Base-by-base conservation (phyloP, 2,113 vertebrate genomes). In the Callaeas wilsoni region DNA sequence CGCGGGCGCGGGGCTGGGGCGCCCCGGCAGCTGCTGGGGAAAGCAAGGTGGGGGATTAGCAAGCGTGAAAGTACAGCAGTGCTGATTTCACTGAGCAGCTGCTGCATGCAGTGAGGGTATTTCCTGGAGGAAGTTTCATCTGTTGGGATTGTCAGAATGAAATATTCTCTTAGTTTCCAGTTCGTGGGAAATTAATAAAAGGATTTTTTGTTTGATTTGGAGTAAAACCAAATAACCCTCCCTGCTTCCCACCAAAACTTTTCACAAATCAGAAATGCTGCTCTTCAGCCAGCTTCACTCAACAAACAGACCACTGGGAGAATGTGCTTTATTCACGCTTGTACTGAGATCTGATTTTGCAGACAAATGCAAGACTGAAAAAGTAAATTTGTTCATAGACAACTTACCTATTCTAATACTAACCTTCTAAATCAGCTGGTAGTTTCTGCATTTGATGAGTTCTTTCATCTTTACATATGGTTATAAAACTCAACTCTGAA, bases 121-220 rank as follows among this genome's bases (percentile, higher is more conserved):
- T 96, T 97, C 94, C 95, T 91, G 55, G 22, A 90, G 93, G 95
- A 95, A 90, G 76, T 81, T 55, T 63, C 88, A 39, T 4, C 13
- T 41, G 50, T 67, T 86, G 59, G 46, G 64, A 60, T 73, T 84
- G 67, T 86, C 55, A 52, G 49, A 68, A 63, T 64, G 56, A 86
- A 93, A 47, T 60, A 67, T 19, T 80, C 19, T 47, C 50, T 74
- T 16, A 3, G 46, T 89, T 97, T 75, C 83, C 80, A 84, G 44
- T 68, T 92, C 5, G 0, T 94, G 87, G 80, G 73, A 94, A 96
- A 93, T 63, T 44, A 2, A 20, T 9, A 87, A 92, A 84, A 42
- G 23, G 13, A 10, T 23, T 64, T 82, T 75, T 74, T 26, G 5
- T 74, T 62, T 79, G 57, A 67, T 81, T 95, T 23, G 1, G 37